phyloP scores from a whole-genome alignment of 2,113 vertebrate species.

The Toxotes jaculatrix region DNA sequence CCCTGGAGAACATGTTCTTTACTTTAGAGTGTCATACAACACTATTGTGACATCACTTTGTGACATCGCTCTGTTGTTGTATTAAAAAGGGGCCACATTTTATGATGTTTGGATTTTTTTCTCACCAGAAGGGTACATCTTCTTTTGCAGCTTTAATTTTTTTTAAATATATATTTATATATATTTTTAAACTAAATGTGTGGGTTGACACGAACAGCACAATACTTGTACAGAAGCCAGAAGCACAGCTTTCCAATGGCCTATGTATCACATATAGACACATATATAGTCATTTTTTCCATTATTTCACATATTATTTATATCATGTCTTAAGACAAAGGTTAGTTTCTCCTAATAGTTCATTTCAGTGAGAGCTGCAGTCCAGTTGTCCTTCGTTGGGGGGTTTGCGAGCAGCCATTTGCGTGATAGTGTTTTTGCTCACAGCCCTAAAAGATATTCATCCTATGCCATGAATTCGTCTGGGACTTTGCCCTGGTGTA shows the following conservation, averaged over 20 bases:
- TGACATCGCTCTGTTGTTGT: conserved; percentile 26
- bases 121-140: neutral
- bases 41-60: neutral
- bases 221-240: neutral
- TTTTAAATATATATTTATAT: too few species aligned
- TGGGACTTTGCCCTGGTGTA: neutral
- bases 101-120: conserved; percentile 5
- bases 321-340: neutral
- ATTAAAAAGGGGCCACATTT: conserved; percentile 1
- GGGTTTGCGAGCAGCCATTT: neutral
- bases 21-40: conserved; percentile 19
- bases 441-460: neutral
- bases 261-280: neutral
- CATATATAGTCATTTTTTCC: too few species aligned
- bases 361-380: neutral
- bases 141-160: neutral
- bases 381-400: neutral
- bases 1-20: conserved; percentile 33
- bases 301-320: neutral
- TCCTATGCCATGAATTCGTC: neutral
- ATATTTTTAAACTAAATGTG: conserved; percentile 1
- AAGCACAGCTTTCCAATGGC: neutral
- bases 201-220: neutral
- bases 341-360: neutral
- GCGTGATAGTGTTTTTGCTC: neutral